A percentile compares a stretch with the other conserved stretches of the same genome.
Conservation (phyloP, 2,113 vertebrate genomes). For the Amphiprion ocellaris region DNA sequence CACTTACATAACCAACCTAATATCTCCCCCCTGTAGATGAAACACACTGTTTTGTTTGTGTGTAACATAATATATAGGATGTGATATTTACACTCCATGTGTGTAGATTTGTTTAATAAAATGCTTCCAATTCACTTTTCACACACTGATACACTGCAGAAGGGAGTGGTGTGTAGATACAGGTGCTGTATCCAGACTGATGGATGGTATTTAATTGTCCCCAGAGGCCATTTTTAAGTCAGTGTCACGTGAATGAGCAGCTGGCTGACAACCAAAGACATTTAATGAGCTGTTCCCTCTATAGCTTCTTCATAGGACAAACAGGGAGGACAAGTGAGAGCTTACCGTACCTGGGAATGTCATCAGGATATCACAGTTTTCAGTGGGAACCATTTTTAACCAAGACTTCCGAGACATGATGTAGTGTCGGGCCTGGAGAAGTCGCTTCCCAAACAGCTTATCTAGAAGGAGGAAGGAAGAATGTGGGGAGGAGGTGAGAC, state of each 20-base stretch:
- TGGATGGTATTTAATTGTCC: conserved; percentile 31
- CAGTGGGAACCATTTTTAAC: conserved; percentile 98
- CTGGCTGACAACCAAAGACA: conserved; percentile 29
- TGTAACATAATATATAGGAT: not conserved
- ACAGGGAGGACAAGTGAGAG: not conserved
- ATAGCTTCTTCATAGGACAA: not conserved
- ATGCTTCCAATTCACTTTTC: not conserved
- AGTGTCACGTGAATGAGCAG: not conserved
- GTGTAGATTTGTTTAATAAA: not conserved
- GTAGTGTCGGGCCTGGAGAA: conserved; percentile 93
- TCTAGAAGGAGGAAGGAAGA: conserved; percentile 78
- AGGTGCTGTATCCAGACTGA: conserved; percentile 12
- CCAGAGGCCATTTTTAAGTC: conserved; percentile 11
- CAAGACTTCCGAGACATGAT: conserved; percentile 97
- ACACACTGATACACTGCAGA: conserved; percentile 3
- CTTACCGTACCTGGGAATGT: conserved; percentile 90
- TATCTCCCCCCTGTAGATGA: too few relatives aligned
- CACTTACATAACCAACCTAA: too few relatives aligned
- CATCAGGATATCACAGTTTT: conserved; percentile 98
- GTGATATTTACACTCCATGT: not conserved
- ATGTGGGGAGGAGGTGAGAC: conserved; percentile 5
- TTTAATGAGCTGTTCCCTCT: conserved; percentile 28
- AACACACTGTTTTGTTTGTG: too few relatives aligned
- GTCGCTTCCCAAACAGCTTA: conserved; percentile 94
- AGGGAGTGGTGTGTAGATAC: not conserved